Evolutionary conservation across 2,797 vertebrate species (phyloP), one percentile per base, ranked within the genome.

Genomic region (Percopsis omiscomaycus): DNA sequence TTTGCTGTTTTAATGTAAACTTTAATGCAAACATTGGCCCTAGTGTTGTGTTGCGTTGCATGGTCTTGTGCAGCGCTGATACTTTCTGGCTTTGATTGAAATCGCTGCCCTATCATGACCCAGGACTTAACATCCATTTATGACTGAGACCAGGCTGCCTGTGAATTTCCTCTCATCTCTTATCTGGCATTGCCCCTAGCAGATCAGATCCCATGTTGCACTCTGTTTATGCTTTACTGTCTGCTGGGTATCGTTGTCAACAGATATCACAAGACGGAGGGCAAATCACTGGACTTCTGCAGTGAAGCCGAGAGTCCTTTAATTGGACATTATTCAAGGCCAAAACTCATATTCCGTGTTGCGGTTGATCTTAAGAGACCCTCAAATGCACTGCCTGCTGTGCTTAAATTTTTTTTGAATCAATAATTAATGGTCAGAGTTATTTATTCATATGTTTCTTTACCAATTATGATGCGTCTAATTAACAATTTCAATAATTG

Each of bases 401-500:
- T 88, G 85, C 74, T 88, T 80, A 57, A 74, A 74, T 61, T 86
- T 88, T 88, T 88, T 87, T 82, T 5, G 48, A 91, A 91, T 93
- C 87, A 92, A 92, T 92, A 92, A 92, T 93, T 92, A 88, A 93
- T 90, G 66, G 77, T 89, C 83, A 86, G 73, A 79, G 82, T 91
- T 90, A 92, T 91, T 91, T 92, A 92, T 93, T 93, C 87, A 93
- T 92, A 86, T 89, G 71, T 83, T 88, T 92, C 89, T 90, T 91
- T 61, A 71, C 89, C 88, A 91, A 92, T 93, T 93, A 90, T 74
- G 77, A 68, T 76, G 78, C 16, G 61, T 87, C 90, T 93, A 92
- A 92, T 93, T 92, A 93, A 92, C 87, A 88, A 84, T 91, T 92
- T 93, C 91, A 93, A 93, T 93, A 91, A 93, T 93, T 93, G 91